Conservation (phyloP, 37 sponge, comb jelly and placozoan genomes). For the Dysidea cf. avara region DNA sequence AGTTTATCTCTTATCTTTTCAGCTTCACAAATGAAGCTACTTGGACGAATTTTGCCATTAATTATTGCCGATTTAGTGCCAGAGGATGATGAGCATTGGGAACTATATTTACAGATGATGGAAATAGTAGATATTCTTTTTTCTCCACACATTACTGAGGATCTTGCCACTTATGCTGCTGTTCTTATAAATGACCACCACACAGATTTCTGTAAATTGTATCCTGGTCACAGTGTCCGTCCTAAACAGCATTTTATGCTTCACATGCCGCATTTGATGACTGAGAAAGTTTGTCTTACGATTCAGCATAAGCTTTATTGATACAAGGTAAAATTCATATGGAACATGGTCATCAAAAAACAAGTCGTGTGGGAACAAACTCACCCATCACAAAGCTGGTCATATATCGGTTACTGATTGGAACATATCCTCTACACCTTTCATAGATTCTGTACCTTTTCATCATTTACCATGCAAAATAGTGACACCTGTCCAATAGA, state of each 20-base stretch:
- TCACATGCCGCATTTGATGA: constrained; percentile 9
- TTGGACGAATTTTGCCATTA: constrained; percentile 8
- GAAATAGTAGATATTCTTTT: background rate
- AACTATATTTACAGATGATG: background rate
- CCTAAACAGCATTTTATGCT: constrained; percentile 21
- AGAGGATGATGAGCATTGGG: constrained; percentile 4
- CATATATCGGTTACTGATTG: no score
- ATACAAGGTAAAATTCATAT: no score
- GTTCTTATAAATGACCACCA: constrained; percentile 6
- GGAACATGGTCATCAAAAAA: no score
- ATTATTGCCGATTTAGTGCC: constrained; percentile 3
- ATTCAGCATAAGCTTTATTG: background rate
- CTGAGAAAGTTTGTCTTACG: background rate
- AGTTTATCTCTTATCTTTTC: background rate
- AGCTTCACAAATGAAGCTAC: constrained; percentile 11
- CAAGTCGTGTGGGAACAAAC: no score
- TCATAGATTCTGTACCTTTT: no score
- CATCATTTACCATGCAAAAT: no score
- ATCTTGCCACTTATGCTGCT: background rate
- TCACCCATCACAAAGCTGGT: no score
- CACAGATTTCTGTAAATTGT: constrained; percentile 1
- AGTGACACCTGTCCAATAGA: no score
- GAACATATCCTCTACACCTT: no score
- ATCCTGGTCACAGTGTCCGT: constrained; percentile 1
- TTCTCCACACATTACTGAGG: background rate